Conservation (phyloP, 1,140 invertebrate genomes). For the Wiebesia pumilae region DNA sequence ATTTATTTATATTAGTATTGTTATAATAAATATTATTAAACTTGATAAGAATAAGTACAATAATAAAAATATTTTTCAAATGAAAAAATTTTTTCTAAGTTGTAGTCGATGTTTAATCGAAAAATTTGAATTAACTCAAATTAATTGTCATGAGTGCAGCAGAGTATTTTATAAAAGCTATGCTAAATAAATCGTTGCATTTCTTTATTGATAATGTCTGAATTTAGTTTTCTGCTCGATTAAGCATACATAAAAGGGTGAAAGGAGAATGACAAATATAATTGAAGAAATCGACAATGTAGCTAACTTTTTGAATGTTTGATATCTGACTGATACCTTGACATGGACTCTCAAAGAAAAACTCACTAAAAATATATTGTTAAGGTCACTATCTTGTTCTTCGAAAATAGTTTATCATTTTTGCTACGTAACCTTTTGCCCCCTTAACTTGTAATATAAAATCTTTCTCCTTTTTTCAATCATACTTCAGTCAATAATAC, state of each 20-base stretch:
- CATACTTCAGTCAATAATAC: neutral
- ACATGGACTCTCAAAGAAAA: slow-evolving; percentile 42
- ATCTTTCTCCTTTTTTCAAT: neutral
- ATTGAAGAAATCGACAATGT: slow-evolving; percentile 36
- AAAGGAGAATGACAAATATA: slow-evolving; percentile 6
- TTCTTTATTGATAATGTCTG: neutral
- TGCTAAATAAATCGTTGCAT: neutral
- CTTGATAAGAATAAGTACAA: too few relatives aligned
- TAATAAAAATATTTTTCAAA: too few relatives aligned
- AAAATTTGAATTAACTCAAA: too few relatives aligned
- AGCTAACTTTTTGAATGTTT: slow-evolving; percentile 34
- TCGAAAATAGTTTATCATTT: slow-evolving; percentile 52
- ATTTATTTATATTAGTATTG: too few relatives aligned
- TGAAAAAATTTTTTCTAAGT: too few relatives aligned
- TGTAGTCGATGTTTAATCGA: too few relatives aligned
- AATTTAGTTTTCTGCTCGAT: neutral
- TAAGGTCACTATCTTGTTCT: neutral
- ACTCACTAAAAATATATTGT: slow-evolving; percentile 25
- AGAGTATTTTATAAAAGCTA: neutral
- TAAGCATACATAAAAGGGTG: neutral
- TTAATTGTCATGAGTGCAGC: too few relatives aligned
- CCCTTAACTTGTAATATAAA: neutral
- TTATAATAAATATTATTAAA: too few relatives aligned
- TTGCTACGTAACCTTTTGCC: slow-evolving; percentile 30
- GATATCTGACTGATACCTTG: slow-evolving; percentile 37